Base-by-base conservation (phyloP, 1,140 invertebrate genomes). In the Scaptomyza pallida region DNA sequence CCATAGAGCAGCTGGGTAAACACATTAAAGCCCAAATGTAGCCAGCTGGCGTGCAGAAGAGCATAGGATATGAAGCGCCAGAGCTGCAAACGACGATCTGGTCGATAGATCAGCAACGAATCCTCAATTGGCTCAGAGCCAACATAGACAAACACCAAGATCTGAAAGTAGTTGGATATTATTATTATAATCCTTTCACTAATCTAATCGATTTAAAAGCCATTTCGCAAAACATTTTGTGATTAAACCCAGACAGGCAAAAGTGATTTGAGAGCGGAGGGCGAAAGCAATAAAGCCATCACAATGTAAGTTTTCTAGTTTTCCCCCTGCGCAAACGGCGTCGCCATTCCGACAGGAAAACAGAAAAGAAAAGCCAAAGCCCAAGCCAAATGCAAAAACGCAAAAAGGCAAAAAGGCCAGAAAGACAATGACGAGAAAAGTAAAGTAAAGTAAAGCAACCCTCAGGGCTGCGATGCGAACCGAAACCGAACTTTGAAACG, bases 51-150 rank as follows among this genome's bases (percentile, higher is more conserved):
- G 92, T 99, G 98, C 75, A 99, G 94, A 72, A 98, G 95, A 94
- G 97, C 98, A 92, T 99, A 99, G 78, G 97, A 95, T 67, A 98
- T 92, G 92, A 98, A 99, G 85, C 98, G 94, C 97, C 98, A 99
- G 35, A 98, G 93, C 92, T 99, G 97, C 23, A 95, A 93, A 33
- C 97, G 93, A 89, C 97, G 95, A 93, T 99, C 97, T 16, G 97
- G 97, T 60, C 97, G 94, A 93, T 98, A 99, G 60, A 99, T 97
- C 86, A 99, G 97, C 51, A 96, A 93, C 72, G 97, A 98, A 92
- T 98, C 96, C 72, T 96, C 97, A 61, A 97, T 94, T 78, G 95
- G 72, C 6, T 62, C 94, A 43, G 95, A 95, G 59, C 94, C 95
- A 91, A 98, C 97, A 92, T 97, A 98, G 13, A 95, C 94, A 93